Conservation (phyloP, 1,140 invertebrate species). For the Tetramorium simillimum region DNA sequence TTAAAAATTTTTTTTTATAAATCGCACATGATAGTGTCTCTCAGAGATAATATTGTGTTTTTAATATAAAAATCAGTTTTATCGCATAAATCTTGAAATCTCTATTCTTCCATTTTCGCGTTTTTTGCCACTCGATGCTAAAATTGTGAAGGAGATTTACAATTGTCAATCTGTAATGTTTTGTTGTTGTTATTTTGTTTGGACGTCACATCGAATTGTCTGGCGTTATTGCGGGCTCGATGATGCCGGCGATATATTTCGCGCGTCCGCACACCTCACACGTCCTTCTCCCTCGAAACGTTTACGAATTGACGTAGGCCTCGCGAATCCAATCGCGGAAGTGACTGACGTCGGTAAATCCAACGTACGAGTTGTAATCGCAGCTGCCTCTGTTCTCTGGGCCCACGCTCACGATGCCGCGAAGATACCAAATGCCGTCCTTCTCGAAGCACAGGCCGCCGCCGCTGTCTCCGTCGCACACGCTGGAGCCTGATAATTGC, state of each 20-base stretch:
- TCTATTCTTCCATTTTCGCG: background rate
- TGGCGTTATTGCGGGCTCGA: constrained; percentile 5
- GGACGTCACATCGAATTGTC: background rate
- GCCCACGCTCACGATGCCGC: constrained; percentile 78
- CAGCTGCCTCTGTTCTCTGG: constrained; percentile 66
- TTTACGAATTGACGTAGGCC: constrained; percentile 43
- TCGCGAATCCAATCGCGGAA: constrained; percentile 74
- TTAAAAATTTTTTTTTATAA: background rate
- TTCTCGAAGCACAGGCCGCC: constrained; percentile 76
- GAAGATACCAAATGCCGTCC: constrained; percentile 73
- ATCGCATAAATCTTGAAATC: constrained; percentile 13
- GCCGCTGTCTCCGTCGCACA: constrained; percentile 78
- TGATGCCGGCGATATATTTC: constrained; percentile 28
- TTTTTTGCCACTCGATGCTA: background rate
- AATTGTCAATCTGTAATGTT: background rate
- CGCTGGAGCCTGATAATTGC: constrained; percentile 69
- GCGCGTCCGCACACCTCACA: background rate
- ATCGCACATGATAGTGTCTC: background rate
- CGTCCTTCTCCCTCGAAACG: background rate
- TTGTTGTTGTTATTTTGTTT: background rate
- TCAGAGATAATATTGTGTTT: background rate
- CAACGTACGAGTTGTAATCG: constrained; percentile 74
- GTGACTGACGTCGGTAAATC: constrained; percentile 73
- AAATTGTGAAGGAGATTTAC: constrained; percentile 24
- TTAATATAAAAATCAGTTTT: background rate